Evolutionary conservation across 2,113 vertebrate genomes (phyloP), one percentile per base, ranked within the genome.

Genomic region (Macroglossus sobrinus): DNA sequence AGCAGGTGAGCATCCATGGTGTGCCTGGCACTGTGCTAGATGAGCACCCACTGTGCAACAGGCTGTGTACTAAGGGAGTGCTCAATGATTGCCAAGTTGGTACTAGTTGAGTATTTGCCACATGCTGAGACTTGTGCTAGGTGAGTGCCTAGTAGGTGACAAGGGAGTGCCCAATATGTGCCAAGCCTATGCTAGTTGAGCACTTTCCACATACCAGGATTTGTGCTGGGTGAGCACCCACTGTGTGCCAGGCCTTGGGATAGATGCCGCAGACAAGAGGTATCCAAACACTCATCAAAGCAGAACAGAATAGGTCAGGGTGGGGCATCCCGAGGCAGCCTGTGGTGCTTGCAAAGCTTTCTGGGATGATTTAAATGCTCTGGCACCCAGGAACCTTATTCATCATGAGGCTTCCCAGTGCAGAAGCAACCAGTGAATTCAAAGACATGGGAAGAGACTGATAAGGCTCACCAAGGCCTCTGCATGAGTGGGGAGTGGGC

Each of bases 191-290:
- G 61, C 91, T 80, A 76, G 87, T 21, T 89, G 79, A 92, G 57
- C 64, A 57, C 69, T 66, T 93, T 79, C 75, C 61, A 50, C 71
- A 72, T 84, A 94, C 71, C 79, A 90, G 88, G 75, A 55, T 87
- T 59, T 68, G 84, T 61, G 53, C 38, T 76, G 55, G 55, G 71
- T 68, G 40, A 94, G 61, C n/a, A 85, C 40, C 47, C 76, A 91
- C 95, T 82, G 76, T 91, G 93, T 50, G 53, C 94, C 81, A 96
- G 72, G 82, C 5, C 81, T 59, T 92, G 61, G n/a, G 45, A 80
- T 22, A 63, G 72, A 71, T 57, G 35, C 64, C 55, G 12, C 4
- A 80, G 55, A 81, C 47, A 69, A 90, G 75, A 96, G 50, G 76
- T 15, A n/a, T 40, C 78, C 68, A 86, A 94, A 81, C 4, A 15